phyloP scores from a whole-genome alignment of 2,113 vertebrate species.

The Globicephala melas region DNA sequence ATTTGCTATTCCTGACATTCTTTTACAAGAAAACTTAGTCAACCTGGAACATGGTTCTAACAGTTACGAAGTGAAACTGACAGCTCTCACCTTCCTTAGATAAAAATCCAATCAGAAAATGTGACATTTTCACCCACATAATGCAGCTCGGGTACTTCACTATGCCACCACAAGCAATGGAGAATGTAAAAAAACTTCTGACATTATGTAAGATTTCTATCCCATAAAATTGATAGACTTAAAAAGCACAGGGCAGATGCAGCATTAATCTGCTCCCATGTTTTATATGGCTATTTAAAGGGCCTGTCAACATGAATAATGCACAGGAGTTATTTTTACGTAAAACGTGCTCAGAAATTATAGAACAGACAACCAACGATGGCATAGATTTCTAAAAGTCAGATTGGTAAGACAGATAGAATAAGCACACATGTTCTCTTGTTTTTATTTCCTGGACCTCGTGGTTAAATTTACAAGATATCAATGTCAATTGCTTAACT shows the following conservation, averaged over 20 bases:
- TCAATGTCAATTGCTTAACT: not conserved
- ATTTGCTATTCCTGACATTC: not conserved
- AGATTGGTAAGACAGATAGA: not conserved
- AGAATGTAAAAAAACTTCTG: not conserved
- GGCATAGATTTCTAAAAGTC: not conserved
- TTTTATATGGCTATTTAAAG: slow-evolving; percentile 61
- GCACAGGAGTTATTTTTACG: slow-evolving; percentile 63
- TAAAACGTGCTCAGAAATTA: slow-evolving; percentile 49
- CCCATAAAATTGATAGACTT: slow-evolving; percentile 41
- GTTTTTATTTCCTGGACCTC: not conserved
- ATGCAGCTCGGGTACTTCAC: not conserved
- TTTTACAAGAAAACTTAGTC: not conserved
- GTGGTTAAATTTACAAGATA: not conserved
- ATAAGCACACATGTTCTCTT: not conserved
- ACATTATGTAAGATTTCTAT: slow-evolving; percentile 40
- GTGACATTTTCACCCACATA: slow-evolving; percentile 37
- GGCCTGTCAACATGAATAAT: slow-evolving; percentile 65
- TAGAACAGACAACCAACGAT: not conserved
- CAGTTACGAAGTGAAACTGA: slow-evolving; percentile 30
- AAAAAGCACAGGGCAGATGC: slow-evolving; percentile 51
- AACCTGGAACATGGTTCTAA: not conserved
- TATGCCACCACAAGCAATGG: not conserved
- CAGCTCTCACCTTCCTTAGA: not conserved
- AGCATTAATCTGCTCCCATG: slow-evolving; percentile 41
- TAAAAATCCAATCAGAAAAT: slow-evolving; percentile 33